Conservation (phyloP, 2,888 invertebrate genomes). For the Melitaea athalia region DNA sequence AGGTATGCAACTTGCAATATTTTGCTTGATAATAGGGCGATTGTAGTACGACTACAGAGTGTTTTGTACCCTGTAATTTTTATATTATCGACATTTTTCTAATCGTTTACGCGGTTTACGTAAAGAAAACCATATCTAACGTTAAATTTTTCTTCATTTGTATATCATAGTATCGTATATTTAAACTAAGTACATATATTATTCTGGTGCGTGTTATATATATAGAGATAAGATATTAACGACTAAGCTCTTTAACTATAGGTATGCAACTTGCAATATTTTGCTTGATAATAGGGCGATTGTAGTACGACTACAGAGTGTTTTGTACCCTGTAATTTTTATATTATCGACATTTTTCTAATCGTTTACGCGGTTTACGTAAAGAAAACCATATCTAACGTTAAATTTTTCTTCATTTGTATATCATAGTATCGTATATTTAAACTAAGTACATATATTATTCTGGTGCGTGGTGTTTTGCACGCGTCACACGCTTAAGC, state of each 20-base stretch:
- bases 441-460: background rate
- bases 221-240: background rate
- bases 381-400: background rate
- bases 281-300: background rate
- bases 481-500: no score
- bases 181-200: background rate
- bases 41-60: conserved; percentile 2
- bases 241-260: background rate
- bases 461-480: conserved; percentile 18
- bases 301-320: background rate
- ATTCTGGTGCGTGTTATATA: no score
- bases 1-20: background rate
- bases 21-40: background rate
- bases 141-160: background rate
- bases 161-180: background rate
- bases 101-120: background rate
- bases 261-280: background rate
- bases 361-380: background rate
- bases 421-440: background rate
- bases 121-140: background rate
- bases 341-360: background rate
- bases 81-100: background rate
- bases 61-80: background rate
- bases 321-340: background rate
- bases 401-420: background rate